phyloP scores from a whole-genome alignment of 1,140 invertebrate species.

The Diplogasteroides magnus region DNA sequence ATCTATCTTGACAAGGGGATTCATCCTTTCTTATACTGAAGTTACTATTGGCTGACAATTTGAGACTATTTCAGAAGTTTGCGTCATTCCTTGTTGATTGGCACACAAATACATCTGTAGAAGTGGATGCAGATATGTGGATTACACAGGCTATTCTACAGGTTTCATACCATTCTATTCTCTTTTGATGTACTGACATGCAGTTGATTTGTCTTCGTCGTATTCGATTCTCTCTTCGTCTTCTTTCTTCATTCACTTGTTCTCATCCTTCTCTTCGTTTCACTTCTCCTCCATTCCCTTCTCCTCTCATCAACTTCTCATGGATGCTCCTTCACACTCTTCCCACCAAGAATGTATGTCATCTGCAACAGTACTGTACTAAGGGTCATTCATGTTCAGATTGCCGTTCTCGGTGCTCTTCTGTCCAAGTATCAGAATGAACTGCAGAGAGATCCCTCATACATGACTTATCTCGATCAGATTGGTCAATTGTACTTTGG shows the following conservation, averaged over 20 bases:
- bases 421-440: slow-evolving; percentile 11
- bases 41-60: neutral
- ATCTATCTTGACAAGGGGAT: neutral
- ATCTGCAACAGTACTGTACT: neutral
- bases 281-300: neutral
- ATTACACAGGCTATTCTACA: slow-evolving; percentile 9
- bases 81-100: slow-evolving; percentile 14
- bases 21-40: slow-evolving; percentile 1
- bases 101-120: neutral
- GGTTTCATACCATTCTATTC: neutral
- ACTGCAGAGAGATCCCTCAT: slow-evolving; percentile 3
- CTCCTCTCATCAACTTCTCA: slow-evolving; percentile 13
- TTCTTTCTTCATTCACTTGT: neutral
- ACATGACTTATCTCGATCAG: slow-evolving; percentile 9
- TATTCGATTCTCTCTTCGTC: slow-evolving; percentile 12
- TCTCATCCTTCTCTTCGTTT: slow-evolving; percentile 4
- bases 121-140: slow-evolving; percentile 4
- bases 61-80: slow-evolving; percentile 4
- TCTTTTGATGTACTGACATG: neutral
- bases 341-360: slow-evolving; percentile 9
- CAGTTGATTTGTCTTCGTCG: slow-evolving; percentile 14
- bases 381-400: neutral
- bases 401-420: slow-evolving; percentile 3
- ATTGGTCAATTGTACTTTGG: slow-evolving; percentile 24
- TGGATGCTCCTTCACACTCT: slow-evolving; percentile 5